These are phyloP conservation scores for Polypterus bichir DNA, from an alignment of 2,113 vertebrate species.

Conservation along the genomic window DNA sequence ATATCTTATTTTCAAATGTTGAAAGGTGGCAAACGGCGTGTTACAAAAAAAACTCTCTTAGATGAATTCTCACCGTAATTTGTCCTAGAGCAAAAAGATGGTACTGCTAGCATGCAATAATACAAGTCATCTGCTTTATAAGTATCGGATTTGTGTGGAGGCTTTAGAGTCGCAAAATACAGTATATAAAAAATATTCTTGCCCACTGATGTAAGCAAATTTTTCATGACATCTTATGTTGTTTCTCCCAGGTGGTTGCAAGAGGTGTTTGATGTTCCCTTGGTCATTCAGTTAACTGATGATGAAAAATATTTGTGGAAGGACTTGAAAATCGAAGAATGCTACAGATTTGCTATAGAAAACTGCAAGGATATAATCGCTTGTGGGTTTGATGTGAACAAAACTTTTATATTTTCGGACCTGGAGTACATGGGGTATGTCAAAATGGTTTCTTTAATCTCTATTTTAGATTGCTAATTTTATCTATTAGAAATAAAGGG, in stretches of 20 bases:
- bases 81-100: no score
- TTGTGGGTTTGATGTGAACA: slow-evolving; percentile 86
- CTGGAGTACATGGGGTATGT: slow-evolving; percentile 90
- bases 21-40: no score
- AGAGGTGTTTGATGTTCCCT: slow-evolving; percentile 81
- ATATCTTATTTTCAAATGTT: no score
- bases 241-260: slow-evolving; percentile 73
- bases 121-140: no score
- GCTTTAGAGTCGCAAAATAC: background rate
- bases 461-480: background rate
- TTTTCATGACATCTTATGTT: slow-evolving; percentile 8
- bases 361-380: slow-evolving; percentile 94
- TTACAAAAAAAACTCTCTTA: no score
- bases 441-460: no score
- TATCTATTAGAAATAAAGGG: background rate
- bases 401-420: slow-evolving; percentile 96
- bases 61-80: no score
- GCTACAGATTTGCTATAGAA: slow-evolving; percentile 66
- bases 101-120: no score
- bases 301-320: slow-evolving; percentile 98
- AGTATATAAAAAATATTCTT: slow-evolving; percentile 8
- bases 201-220: background rate
- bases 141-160: background rate
- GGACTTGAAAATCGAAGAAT: slow-evolving; percentile 76
- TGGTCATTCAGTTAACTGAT: slow-evolving; percentile 89